A percentile compares a stretch with the other conserved stretches of the same genome.
Conservation (phyloP, 2,888 invertebrate species). For the Epistrophe grossulariae region DNA sequence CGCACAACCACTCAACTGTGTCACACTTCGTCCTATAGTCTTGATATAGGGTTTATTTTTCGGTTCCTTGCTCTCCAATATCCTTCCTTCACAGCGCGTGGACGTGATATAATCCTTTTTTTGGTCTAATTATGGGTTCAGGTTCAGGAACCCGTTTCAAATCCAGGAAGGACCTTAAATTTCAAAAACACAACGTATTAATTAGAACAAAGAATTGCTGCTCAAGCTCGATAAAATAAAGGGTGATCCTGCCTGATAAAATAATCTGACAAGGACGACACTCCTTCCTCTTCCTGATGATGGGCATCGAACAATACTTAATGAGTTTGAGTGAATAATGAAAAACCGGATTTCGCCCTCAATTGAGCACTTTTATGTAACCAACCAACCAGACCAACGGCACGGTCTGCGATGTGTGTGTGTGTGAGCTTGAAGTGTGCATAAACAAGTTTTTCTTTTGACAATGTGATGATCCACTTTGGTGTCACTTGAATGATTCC, state of each 20-base stretch:
- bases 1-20: slow-evolving; percentile 72
- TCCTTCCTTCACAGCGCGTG: neutral
- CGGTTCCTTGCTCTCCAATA: slow-evolving; percentile 26
- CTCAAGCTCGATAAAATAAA: neutral
- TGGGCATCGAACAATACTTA: slow-evolving; percentile 65
- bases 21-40: slow-evolving; percentile 46
- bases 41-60: slow-evolving; percentile 44
- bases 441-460: slow-evolving; percentile 71
- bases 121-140: slow-evolving; percentile 65
- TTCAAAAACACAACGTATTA: slow-evolving; percentile 54
- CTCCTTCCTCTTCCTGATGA: slow-evolving; percentile 31
- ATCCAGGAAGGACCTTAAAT: slow-evolving; percentile 39
- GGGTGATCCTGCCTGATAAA: neutral
- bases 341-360: slow-evolving; percentile 69
- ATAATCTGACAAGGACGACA: slow-evolving; percentile 32
- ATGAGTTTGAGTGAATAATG: slow-evolving; percentile 70
- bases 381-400: neutral
- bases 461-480: slow-evolving; percentile 72
- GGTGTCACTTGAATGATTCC: slow-evolving; percentile 72
- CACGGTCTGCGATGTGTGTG: slow-evolving; percentile 8
- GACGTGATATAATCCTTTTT: slow-evolving; percentile 53
- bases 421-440: slow-evolving; percentile 56
- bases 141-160: slow-evolving; percentile 61
- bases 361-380: slow-evolving; percentile 73
- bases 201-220: slow-evolving; percentile 45